Evolutionary conservation across 2,797 vertebrate species (phyloP), one percentile per base, ranked within the genome.

Genomic region (Tokudaia tokunoshimensis): DNA sequence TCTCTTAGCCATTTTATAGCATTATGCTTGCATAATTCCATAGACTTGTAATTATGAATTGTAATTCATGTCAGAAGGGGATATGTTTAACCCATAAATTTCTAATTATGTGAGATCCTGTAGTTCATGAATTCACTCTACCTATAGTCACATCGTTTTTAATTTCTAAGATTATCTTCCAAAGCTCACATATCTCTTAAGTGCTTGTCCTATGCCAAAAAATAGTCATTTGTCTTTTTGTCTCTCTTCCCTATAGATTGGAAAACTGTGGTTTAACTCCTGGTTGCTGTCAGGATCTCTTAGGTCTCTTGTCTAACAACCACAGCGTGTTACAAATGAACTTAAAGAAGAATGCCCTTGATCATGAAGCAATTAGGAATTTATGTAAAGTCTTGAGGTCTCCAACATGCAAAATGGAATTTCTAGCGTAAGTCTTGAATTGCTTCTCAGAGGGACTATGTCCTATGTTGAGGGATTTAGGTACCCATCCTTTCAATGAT

Each of bases 391-490:
- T 74, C 34, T 52, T 97, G 84, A 93, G 57, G n/a, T 95, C 91
- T 96, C 86, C 97, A 29, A 72, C 90, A 55, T 97, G 97, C 92
- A 97, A 96, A 91, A 92, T 98, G 31, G 91, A 97, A 89, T 76
- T 97, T 89, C 95, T 98, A 91, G 97, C 96, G 97, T 98, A 95
- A 98, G 95, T 98, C 78, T 89, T 95, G 9, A 50, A 50, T 97
- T 31, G 29, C 13, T 96, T 97, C 41, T 92, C 22, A 61, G 17
- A 6, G 44, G 55, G 2, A 22, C 22, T 22, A 2, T 86, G 84
- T 89, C 52, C 20, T 89, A 2, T 29, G 91, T 79, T 76, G 41
- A 95, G 20, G 6, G 57, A 70, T 47, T 76, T 47, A 9, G 74
- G 70, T 22, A 84, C 26, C 13, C 52, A 85, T 47, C 95, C 13